Percentiles rank a stretch among this genome's conserved stretches.
Evolutionary conservation across 2,797 vertebrate genomes (phyloP).

Genomic region (Siniperca undulata): DNA sequence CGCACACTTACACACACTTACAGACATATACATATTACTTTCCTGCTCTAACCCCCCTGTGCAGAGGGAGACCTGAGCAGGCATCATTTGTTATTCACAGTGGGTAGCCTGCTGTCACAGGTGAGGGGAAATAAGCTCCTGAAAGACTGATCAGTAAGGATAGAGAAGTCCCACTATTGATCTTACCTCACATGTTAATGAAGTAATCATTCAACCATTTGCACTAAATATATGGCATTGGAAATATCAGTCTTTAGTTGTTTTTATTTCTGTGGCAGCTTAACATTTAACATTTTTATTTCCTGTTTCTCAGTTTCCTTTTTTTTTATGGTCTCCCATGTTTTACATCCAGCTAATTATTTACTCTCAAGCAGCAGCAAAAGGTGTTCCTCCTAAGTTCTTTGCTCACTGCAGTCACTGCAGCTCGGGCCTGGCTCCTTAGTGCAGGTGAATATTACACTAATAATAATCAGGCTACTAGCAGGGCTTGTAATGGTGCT

Average conservation of each 20-base stretch:
- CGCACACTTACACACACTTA: constrained; percentile 10
- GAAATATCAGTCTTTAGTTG: not conserved
- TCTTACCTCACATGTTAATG: constrained; percentile 1
- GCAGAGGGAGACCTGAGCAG: constrained; percentile 90
- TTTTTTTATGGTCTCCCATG: not conserved
- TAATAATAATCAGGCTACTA: constrained; percentile 97
- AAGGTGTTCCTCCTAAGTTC: constrained; percentile 11
- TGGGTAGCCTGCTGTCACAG: constrained; percentile 63
- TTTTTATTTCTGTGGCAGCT: not conserved
- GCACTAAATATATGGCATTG: not conserved
- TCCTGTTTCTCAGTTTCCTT: not conserved
- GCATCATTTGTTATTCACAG: constrained; percentile 93
- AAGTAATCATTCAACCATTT: constrained; percentile 6
- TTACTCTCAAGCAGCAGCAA: constrained; percentile 27
- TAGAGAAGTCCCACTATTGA: constrained; percentile 27
- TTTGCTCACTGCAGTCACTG: constrained; percentile 33
- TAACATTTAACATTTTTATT: not conserved
- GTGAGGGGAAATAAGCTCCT: constrained; percentile 74
- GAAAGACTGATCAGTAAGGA: constrained; percentile 55
- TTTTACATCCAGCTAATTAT: constrained; percentile 31
- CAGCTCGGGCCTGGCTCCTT: constrained; percentile 70
- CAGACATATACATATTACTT: constrained; percentile 60
- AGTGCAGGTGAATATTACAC: constrained; percentile 92
- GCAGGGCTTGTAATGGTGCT: constrained; percentile 98
- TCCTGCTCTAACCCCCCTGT: constrained; percentile 83